Evolutionary conservation across 2,113 vertebrate genomes (phyloP).

Genomic region (Sebastes schlegelii): DNA sequence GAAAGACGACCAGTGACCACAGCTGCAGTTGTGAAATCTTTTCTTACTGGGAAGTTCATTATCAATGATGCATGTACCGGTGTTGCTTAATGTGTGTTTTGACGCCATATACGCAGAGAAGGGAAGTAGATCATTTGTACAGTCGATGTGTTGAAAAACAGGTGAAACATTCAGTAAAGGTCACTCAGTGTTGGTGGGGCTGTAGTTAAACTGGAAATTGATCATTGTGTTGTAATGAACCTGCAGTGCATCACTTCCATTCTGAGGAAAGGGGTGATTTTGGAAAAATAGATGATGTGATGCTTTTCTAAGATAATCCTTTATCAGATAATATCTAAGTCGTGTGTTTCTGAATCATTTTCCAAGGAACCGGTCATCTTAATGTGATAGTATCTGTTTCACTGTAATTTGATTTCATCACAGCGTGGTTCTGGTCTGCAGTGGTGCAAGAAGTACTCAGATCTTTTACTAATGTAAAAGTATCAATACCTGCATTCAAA

Average conservation of each 20-base stretch:
- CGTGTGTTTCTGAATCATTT: neutral
- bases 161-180: neutral
- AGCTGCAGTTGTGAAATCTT: constrained; percentile 16
- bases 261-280: constrained; percentile 31
- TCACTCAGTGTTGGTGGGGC: neutral
- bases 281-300: neutral
- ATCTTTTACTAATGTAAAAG: neutral
- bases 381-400: neutral
- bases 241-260: neutral
- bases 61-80: neutral
- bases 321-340: neutral
- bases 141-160: constrained; percentile 25
- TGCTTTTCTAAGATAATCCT: neutral
- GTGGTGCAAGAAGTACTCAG: neutral
- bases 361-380: neutral
- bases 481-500: too few relatives aligned
- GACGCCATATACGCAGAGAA: neutral
- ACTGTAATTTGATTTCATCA: neutral
- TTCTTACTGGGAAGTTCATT: neutral
- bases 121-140: constrained; percentile 37
- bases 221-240: constrained; percentile 11
- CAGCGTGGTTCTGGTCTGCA: neutral
- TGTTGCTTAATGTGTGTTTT: neutral
- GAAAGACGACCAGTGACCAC: neutral
- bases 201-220: constrained; percentile 36